Evolutionary conservation across 2,797 vertebrate species (phyloP), one percentile per base, ranked within the genome.

Genomic region (Euphonia xanthogaster): DNA sequence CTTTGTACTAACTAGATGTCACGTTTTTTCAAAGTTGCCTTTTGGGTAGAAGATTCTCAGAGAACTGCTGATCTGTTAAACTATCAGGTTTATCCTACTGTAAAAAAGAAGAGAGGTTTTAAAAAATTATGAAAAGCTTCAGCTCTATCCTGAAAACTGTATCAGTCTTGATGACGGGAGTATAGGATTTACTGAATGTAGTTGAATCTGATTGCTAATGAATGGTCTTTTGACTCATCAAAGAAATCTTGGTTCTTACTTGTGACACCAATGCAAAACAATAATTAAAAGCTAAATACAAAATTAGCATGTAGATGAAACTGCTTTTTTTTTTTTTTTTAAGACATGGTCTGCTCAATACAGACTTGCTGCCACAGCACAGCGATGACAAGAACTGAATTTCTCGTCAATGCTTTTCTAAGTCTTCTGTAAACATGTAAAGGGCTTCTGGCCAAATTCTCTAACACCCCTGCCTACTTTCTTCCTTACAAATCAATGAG

Each of bases 1-100:
- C 65, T 96, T 92, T 86, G 85, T 90, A 61, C 93, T 74, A 90
- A 71, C 72, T 82, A 77, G 81, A 60, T 83, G 87, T 94, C 89
- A 93, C 50, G 3, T 80, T 83, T 96, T 87, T 87, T 80, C 45
- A 3, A 86, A 88, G 86, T 80, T 95, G 57, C n/a, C 61, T 95
- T 91, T 93, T 75, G 62, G 66, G 47, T 86, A 58, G 73, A 94
- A 90, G 83, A 84, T 86, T 79, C 57, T 91, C 45, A 74, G 66
- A 83, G 76, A 94, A 93, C 68, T 85, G 86, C 67, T 94, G 72
- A 62, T 94, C 75, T 72, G 35, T 74, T 89, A 77, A 83, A 70
- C 27, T 50, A 70, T 67, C 3, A 1, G 68, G 47, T 94, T 89
- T 93, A 88, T 65, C 78, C 71, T 76, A 62, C 45, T 72, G 54